Base-by-base conservation (phyloP, 2,888 invertebrate genomes). In the Tetramorium bicarinatum region DNA sequence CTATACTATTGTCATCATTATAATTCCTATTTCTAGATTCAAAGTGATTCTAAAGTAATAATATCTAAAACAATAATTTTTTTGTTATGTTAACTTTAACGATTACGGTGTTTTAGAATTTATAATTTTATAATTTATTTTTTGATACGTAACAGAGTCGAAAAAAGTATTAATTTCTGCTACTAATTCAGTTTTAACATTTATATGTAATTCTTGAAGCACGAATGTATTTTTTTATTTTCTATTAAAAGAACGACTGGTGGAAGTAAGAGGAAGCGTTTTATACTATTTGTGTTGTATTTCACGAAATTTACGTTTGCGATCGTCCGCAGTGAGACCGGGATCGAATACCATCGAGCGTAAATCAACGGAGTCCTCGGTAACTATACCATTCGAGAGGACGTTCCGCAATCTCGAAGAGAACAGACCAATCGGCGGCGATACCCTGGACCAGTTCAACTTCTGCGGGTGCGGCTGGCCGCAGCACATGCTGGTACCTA, bases 381-480 rank as follows among this genome's bases (percentile, higher is more conserved):
- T 98, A 18, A 98, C 98, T 13, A 97, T 98, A 92, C 98, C 98
- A 0, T 98, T 97, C 93, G 98, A 97, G 93, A 96, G 97, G 83
- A 97, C 97, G 1, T 98, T 98, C 96, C 96, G 97, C 13, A 96
- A 97, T 93, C 93, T 97, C 90, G 97, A 97, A 89, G 91, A 93
- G 1, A 95, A 95, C 79, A 95, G 97, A 0, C 97, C 97, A 0
- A 94, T 95, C n/a, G 96, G 95, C 0, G 96, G 96, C 61, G 95
- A 96, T 0, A 95, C 95, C 0, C 89, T 95, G 81, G 95, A 95
- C 11, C 95, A 96, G 88, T 97, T 97, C 95, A 97, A 97, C 95
- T 97, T 97, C 96, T 98, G 98, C 95, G 98, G 98, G 85, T 98
- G 98, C 92, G 98, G 98, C 74, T 98, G 98, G 98, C 98, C 98